These are phyloP conservation scores for Gymnocephalus cernua DNA, from an alignment of 2,113 vertebrate species.

Conservation along the genomic window DNA sequence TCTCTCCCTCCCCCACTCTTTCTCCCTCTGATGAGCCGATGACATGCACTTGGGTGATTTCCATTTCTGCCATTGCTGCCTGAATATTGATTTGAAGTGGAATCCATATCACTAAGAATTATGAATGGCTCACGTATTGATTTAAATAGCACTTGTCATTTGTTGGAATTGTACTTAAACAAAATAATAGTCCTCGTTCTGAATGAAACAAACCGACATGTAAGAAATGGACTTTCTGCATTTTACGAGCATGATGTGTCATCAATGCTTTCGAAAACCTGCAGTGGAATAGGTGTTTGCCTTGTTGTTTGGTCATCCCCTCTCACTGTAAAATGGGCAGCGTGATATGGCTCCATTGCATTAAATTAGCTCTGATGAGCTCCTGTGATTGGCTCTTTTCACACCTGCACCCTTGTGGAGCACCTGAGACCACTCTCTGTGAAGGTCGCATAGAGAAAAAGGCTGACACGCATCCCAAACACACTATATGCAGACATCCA, in stretches of 20 bases:
- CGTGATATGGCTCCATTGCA: slow-evolving; percentile 33
- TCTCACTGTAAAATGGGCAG: slow-evolving; percentile 2
- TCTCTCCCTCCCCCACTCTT: slow-evolving; percentile 48
- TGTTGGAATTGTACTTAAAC: not conserved
- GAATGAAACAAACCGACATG: not conserved
- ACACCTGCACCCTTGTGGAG: slow-evolving; percentile 28
- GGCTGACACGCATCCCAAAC: slow-evolving; percentile 31
- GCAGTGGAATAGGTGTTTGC: not conserved
- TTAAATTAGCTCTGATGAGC: slow-evolving; percentile 56
- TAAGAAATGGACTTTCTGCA: not conserved
- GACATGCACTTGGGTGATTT: slow-evolving; percentile 62
- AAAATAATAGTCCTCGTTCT: not conserved
- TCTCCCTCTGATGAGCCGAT: slow-evolving; percentile 59
- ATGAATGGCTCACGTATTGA: not conserved
- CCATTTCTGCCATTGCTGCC: slow-evolving; percentile 29
- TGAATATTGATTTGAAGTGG: slow-evolving; percentile 18
- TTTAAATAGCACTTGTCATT: not conserved
- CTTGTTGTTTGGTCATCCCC: not conserved
- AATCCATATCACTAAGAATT: slow-evolving; percentile 17
- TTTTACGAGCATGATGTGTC: not conserved
- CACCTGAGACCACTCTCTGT: slow-evolving; percentile 47
- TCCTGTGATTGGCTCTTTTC: slow-evolving; percentile 38
- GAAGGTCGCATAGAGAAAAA: slow-evolving; percentile 62
- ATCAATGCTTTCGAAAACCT: not conserved
- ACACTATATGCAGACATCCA: slow-evolving; percentile 16